phyloP scores from a whole-genome alignment of 2,113 vertebrate genomes.

The Saimiri boliviensis region DNA sequence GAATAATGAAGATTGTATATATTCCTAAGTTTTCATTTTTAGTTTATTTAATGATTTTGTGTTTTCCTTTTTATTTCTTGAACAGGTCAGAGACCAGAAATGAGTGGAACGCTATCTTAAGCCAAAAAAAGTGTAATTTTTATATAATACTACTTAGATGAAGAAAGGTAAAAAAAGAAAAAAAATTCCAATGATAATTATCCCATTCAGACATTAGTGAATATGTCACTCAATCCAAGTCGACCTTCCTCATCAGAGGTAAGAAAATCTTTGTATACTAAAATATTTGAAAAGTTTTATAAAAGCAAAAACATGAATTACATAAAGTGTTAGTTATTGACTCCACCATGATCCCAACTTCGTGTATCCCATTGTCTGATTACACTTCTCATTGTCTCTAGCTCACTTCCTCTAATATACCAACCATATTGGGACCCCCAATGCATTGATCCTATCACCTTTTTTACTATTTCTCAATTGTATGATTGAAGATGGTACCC shows the following conservation, averaged over 20 bases:
- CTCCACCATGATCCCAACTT: background rate
- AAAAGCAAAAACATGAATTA: conserved; percentile 21
- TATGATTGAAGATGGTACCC: background rate
- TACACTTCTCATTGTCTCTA: background rate
- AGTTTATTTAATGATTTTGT: conserved; percentile 19
- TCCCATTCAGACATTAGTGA: conserved; percentile 50
- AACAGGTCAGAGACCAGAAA: conserved; percentile 59
- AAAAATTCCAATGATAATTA: conserved; percentile 33
- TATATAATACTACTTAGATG: conserved; percentile 69
- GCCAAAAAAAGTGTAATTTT: conserved; percentile 27
- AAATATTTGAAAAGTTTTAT: conserved; percentile 47
- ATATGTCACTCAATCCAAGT: conserved; percentile 72
- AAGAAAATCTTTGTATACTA: conserved; percentile 72
- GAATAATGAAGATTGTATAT: conserved; percentile 20
- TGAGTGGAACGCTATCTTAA: conserved; percentile 63
- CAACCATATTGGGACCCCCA: background rate
- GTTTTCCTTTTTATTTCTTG: conserved; percentile 45
- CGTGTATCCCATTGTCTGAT: background rate
- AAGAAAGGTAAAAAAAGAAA: conserved; percentile 57
- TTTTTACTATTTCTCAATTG: background rate
- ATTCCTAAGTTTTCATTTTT: conserved; percentile 49
- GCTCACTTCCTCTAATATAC: background rate
- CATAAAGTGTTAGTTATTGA: conserved; percentile 15
- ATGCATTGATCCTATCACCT: background rate
- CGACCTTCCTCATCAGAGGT: conserved; percentile 83